Conservation (phyloP, 1,140 invertebrate genomes). For the Dicyema japonicum region DNA sequence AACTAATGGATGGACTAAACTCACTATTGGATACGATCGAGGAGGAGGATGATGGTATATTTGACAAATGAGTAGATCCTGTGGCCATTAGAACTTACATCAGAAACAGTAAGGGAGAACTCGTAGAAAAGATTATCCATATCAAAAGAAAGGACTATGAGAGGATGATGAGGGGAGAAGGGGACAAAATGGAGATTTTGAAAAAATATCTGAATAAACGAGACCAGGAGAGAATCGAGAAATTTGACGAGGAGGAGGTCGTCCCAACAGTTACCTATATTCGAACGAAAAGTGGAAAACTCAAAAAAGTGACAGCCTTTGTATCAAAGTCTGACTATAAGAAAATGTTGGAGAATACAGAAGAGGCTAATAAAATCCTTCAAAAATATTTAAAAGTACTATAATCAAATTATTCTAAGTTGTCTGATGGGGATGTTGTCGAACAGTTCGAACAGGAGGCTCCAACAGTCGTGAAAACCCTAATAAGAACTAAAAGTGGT, state of each 20-base stretch:
- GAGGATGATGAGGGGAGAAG: conserved; percentile 1
- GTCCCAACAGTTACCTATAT: conserved; percentile 14
- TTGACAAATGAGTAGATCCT: no score
- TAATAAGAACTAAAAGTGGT: conserved; percentile 14
- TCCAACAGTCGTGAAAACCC: conserved; percentile 10
- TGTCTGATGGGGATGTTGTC: conserved; percentile 1
- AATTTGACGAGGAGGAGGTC: conserved; percentile 2
- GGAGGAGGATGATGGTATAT: no score
- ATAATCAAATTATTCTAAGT: no score
- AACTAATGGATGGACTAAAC: no score
- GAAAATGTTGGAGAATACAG: background rate
- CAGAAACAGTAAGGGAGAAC: conserved; percentile 12
- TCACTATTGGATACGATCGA: no score
- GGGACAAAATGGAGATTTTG: background rate
- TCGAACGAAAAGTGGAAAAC: conserved; percentile 14
- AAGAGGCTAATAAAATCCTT: conserved; percentile 1
- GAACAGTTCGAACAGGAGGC: conserved; percentile 1
- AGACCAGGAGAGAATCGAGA: conserved; percentile 9
- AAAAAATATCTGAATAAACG: conserved; percentile 4
- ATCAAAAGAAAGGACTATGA: conserved; percentile 13
- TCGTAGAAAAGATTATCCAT: conserved; percentile 13
- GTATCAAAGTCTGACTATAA: conserved; percentile 12
- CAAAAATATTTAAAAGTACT: conserved; percentile 2
- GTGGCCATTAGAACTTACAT: conserved; percentile 13
- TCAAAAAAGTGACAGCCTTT: conserved; percentile 12